Percentiles rank a stretch among this genome's conserved stretches.
phyloP scores from a whole-genome alignment of 2,113 vertebrate species.

The Caranx ignobilis region DNA sequence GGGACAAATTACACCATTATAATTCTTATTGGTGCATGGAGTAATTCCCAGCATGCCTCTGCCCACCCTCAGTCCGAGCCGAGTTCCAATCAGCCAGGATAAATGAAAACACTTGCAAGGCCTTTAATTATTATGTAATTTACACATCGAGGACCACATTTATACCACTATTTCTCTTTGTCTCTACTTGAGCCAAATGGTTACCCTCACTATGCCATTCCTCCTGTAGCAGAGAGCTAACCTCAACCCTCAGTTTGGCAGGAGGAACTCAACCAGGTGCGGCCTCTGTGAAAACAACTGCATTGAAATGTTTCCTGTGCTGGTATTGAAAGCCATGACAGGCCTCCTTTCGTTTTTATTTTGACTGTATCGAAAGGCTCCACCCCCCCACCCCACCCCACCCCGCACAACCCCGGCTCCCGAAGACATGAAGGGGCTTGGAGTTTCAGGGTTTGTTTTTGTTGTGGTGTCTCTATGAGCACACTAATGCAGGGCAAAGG shows the following conservation, averaged over 20 bases:
- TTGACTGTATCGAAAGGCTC: constrained; percentile 74
- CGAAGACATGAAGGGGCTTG: constrained; percentile 49
- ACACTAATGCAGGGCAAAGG: constrained; percentile 71
- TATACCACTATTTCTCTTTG: constrained; percentile 19
- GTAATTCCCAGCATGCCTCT: constrained; percentile 16
- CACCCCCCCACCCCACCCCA: constrained; percentile 58
- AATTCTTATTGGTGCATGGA: constrained; percentile 17
- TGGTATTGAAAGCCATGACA: constrained; percentile 51
- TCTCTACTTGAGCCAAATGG: constrained; percentile 10
- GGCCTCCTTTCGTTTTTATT: constrained; percentile 58
- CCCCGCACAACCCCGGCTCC: constrained; percentile 49
- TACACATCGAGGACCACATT: constrained; percentile 16
- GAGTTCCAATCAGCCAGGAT: constrained; percentile 21
- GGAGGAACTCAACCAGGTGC: constrained; percentile 69
- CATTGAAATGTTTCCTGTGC: constrained; percentile 70
- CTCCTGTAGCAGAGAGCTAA: constrained; percentile 61
- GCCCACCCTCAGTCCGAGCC: constrained; percentile 14
- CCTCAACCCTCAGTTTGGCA: constrained; percentile 62
- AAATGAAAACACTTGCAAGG: background rate
- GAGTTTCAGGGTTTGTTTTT: constrained; percentile 73
- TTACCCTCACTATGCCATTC: constrained; percentile 20
- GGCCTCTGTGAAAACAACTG: constrained; percentile 74
- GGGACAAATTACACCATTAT: constrained; percentile 14
- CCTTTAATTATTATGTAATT: constrained; percentile 31
- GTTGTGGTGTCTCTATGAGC: constrained; percentile 58